Evolutionary conservation across 2,113 vertebrate species (phyloP).

Genomic region (Rutilus rutilus): DNA sequence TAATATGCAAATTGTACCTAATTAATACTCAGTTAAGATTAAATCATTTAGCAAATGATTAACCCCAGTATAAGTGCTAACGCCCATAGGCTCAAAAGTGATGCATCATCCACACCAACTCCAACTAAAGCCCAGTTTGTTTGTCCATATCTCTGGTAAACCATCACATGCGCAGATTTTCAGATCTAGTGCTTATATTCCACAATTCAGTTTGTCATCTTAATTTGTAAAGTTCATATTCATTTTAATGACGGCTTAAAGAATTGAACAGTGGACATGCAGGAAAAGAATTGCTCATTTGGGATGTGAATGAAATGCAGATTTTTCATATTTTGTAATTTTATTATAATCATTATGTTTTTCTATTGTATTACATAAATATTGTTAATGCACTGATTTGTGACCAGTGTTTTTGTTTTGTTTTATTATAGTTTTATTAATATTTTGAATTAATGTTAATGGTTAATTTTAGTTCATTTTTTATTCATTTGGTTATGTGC

Average conservation of each 20-base stretch:
- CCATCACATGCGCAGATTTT: background rate
- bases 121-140: background rate
- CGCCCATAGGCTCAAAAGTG: background rate
- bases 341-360: background rate
- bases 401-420: too few species aligned
- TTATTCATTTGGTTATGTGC: too few species aligned
- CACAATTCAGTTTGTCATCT: background rate
- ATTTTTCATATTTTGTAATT: background rate
- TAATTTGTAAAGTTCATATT: background rate
- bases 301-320: background rate
- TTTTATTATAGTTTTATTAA: too few species aligned
- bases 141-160: background rate
- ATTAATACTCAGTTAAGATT: background rate
- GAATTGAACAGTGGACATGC: background rate
- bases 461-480: too few species aligned
- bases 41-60: background rate
- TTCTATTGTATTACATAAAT: background rate
- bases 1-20: background rate
- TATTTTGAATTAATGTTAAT: too few species aligned
- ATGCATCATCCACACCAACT: background rate
- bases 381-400: too few species aligned
- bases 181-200: background rate
- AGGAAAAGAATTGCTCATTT: background rate
- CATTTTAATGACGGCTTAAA: background rate
- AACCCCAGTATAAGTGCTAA: background rate